Evolutionary conservation across 2,888 invertebrate species (phyloP).

Genomic region (Caenorhabditis panamensis): DNA sequence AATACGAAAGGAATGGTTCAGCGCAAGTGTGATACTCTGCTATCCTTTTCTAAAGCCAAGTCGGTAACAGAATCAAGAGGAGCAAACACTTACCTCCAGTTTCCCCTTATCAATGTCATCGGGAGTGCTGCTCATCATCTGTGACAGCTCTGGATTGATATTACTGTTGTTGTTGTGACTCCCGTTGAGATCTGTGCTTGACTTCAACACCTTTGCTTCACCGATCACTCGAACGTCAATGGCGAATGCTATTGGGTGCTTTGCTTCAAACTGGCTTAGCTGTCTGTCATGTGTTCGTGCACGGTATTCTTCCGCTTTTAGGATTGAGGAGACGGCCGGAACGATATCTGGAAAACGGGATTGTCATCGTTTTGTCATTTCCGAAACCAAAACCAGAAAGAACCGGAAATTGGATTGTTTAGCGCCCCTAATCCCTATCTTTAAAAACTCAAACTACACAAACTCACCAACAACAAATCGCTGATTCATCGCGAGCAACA

Average conservation of each 20-base stretch:
- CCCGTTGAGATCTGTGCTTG: constrained; percentile 3
- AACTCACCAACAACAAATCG: constrained; percentile 65
- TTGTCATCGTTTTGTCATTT: background rate
- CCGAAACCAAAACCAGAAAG: background rate
- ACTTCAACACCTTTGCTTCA: constrained; percentile 59
- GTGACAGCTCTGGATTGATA: constrained; percentile 68
- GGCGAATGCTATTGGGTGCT: constrained; percentile 75
- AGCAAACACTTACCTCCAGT: constrained; percentile 71
- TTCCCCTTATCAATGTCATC: constrained; percentile 80
- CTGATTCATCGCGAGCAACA: constrained; percentile 74
- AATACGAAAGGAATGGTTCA: constrained; percentile 78
- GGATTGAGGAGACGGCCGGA: constrained; percentile 62
- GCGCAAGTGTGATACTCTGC: constrained; percentile 76
- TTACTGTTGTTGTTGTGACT: constrained; percentile 29
- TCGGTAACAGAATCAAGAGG: background rate
- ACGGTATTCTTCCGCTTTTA: constrained; percentile 64
- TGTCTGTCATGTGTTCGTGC: constrained; percentile 51
- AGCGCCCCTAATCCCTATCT: background rate
- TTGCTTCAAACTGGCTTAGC: constrained; percentile 63
- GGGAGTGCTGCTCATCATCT: constrained; percentile 74
- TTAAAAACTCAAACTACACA: constrained; percentile 11
- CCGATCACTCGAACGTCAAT: constrained; percentile 72
- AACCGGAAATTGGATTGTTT: constrained; percentile 37
- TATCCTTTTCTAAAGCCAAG: constrained; percentile 72
- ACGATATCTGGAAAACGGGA: constrained; percentile 64